Evolutionary conservation across 2,113 vertebrate species (phyloP).

Genomic region (Callopanchax toddi): DNA sequence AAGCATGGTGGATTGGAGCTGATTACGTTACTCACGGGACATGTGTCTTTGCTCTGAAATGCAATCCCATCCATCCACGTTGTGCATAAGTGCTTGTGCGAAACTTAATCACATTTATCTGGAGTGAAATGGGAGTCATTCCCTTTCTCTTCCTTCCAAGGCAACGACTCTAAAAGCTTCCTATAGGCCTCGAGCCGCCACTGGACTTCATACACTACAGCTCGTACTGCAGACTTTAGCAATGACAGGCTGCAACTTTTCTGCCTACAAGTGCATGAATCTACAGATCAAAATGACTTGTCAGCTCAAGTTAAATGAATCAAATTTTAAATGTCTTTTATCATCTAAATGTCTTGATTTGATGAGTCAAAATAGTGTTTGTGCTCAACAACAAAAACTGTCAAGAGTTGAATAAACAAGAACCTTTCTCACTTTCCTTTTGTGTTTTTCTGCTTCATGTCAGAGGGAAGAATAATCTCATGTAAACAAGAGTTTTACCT

Average conservation of each 20-base stretch:
- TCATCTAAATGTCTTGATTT: too few species aligned
- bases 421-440: too few species aligned
- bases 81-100: conserved; percentile 61
- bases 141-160: conserved; percentile 41
- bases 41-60: conserved; percentile 59
- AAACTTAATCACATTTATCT: conserved; percentile 69
- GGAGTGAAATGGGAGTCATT: conserved; percentile 62
- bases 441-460: too few species aligned
- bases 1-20: conserved; percentile 46
- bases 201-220: conserved; percentile 25
- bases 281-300: background rate
- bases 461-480: too few species aligned
- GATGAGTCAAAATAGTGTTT: too few species aligned
- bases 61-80: conserved; percentile 53
- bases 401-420: too few species aligned
- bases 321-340: too few species aligned
- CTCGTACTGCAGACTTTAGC: background rate
- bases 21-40: conserved; percentile 68
- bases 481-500: too few species aligned
- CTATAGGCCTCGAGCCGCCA: background rate
- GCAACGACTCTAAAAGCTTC: conserved; percentile 45
- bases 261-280: too few species aligned
- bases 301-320: too few species aligned
- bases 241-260: background rate
- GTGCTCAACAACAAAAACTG: too few species aligned